Conservation (phyloP, 2,797 vertebrate species). For the Sebastes oblongus region DNA sequence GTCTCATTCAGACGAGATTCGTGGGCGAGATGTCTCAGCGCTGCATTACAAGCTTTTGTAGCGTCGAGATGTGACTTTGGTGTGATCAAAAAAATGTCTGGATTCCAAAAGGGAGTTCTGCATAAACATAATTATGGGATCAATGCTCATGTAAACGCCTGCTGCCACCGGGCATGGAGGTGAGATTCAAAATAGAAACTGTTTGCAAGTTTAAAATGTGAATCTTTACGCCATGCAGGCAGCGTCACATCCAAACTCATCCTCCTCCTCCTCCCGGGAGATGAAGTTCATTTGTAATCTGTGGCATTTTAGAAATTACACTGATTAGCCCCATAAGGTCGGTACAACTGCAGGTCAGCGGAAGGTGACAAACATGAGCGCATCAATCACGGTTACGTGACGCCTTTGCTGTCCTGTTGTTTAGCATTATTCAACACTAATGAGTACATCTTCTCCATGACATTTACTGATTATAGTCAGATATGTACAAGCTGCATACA, state of each 20-base stretch:
- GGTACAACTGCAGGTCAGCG: not conserved
- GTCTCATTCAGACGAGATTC: conserved; percentile 60
- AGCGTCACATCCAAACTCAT: not conserved
- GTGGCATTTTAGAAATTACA: conserved; percentile 33
- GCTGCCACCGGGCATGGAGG: conserved; percentile 37
- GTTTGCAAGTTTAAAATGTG: conserved; percentile 21
- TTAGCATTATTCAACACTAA: not conserved
- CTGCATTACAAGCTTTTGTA: conserved; percentile 32
- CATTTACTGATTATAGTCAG: not conserved
- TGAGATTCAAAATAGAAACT: conserved; percentile 42
- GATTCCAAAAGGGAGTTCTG: conserved; percentile 44
- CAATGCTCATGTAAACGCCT: conserved; percentile 41
- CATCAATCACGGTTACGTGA: not conserved
- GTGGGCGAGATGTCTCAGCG: conserved; percentile 57
- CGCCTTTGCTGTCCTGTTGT: not conserved
- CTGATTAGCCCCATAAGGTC: conserved; percentile 3
- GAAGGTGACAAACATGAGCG: not conserved
- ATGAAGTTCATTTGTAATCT: conserved; percentile 17
- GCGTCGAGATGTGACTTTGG: conserved; percentile 49
- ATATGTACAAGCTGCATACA: not conserved
- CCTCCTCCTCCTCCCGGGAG: not conserved
- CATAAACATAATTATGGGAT: conserved; percentile 63
- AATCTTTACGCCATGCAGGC: not conserved
- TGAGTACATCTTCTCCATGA: not conserved
- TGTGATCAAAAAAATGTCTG: conserved; percentile 53